A percentile compares a stretch with the other conserved stretches of the same genome.
Conservation (phyloP, 2,797 vertebrate species). For the Esox masquinongy region DNA sequence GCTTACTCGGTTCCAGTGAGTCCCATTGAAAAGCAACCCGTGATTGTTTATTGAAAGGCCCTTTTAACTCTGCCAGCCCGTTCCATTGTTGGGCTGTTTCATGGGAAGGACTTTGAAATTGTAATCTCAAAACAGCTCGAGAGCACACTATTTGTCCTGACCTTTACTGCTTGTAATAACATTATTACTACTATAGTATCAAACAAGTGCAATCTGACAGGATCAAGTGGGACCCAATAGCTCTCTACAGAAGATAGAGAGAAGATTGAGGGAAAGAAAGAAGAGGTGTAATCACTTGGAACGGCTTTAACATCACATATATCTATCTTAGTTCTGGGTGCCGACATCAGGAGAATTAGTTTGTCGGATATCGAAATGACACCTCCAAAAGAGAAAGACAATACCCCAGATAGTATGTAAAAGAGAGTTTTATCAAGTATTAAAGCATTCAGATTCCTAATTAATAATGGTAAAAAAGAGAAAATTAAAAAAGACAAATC, state of each 20-base stretch:
- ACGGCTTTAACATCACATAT: no score
- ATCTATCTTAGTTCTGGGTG: no score
- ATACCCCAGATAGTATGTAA: no score
- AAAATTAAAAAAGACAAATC: no score
- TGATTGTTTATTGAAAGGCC: conserved; percentile 81
- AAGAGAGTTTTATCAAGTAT: no score
- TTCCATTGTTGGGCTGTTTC: conserved; percentile 68
- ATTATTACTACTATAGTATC: conserved; percentile 68
- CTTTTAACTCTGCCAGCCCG: conserved; percentile 75
- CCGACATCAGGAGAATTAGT: no score
- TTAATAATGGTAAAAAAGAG: no score
- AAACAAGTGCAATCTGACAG: conserved; percentile 42
- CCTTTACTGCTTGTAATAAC: conserved; percentile 76
- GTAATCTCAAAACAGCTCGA: conserved; percentile 79
- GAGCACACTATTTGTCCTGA: conserved; percentile 79
- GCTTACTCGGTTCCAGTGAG: conserved; percentile 53
- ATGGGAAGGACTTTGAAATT: conserved; percentile 82
- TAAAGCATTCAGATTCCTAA: no score
- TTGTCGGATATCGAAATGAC: neutral
- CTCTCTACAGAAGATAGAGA: neutral
- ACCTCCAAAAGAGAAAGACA: neutral
- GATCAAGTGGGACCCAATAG: neutral
- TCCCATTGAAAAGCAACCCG: conserved; percentile 61
- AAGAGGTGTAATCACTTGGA: no score
- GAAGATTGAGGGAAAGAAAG: no score